Evolutionary conservation across 2,113 vertebrate species (phyloP), one percentile per base, ranked within the genome.

Genomic region (Lepisosteus osseus): DNA sequence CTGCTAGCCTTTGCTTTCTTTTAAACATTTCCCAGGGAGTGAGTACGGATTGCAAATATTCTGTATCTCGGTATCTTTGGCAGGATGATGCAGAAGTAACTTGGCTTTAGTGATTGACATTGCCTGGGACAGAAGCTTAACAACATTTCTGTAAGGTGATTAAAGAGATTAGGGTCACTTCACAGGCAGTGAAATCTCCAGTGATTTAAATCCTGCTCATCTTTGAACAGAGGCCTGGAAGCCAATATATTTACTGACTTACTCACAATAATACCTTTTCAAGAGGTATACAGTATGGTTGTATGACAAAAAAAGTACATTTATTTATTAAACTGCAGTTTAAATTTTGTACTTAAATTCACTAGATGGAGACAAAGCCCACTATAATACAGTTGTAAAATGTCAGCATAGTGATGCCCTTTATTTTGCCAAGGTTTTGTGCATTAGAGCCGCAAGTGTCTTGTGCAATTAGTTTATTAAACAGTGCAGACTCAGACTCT

Each of bases 331-430:
- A 29, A 29, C 29, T 29, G 29, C 29, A 29, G 29, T 29, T 29
- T 29, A 29, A 29, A 29, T 29, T 29, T 29, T 68, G 41, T 42
- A 51, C 13, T 15, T 12, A 40, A 42, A 0, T 12, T 6, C 91
- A 82, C 86, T 83, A 90, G 90, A 85, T 88, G 89, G 86, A 67
- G 78, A 78, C 85, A 89, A 51, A 89, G 81, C 64, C 84, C 74
- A 77, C 57, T 6, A 62, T 84, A 70, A 59, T 61, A 55, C 65
- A 54, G 2, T 29, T 11, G 15, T 29, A 9, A 3, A 17, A 7
- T 59, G 4, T 13, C 14, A 13, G 57, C 12, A 15, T 59, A 51
- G 5, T 2, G 47, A 51, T 51, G 5, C 57, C n/a, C 4, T 59
- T 59, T 15, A 13, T 59, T 15, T 59, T 29, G 29, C 29, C 57